Conservation (phyloP, 1,140 invertebrate species). For the Drosophila oshimai region DNA sequence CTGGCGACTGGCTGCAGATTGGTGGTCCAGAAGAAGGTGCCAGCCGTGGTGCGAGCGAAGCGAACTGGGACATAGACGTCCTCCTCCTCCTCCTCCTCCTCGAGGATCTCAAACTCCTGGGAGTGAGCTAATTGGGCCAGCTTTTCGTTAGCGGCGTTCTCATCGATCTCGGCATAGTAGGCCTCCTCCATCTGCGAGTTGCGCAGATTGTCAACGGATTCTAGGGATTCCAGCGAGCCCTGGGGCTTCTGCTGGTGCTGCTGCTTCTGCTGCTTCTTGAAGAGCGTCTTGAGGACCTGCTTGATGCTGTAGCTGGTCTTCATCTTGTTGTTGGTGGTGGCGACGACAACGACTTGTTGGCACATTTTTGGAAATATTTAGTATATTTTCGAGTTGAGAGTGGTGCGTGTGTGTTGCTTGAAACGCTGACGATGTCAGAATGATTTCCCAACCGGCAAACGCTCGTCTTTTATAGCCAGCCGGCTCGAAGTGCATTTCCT, state of each 20-base stretch:
- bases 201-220: conserved; percentile 76
- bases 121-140: conserved; percentile 82
- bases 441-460: conserved; percentile 68
- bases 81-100: conserved; percentile 48
- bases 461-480: conserved; percentile 71
- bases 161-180: conserved; percentile 84
- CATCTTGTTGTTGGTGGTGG: conserved; percentile 69
- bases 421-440: conserved; percentile 78
- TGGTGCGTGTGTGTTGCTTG: conserved; percentile 58
- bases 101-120: conserved; percentile 83
- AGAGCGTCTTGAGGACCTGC: conserved; percentile 83
- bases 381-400: conserved; percentile 15
- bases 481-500: conserved; percentile 74
- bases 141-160: conserved; percentile 87
- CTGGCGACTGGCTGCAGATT: conserved; percentile 80
- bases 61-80: conserved; percentile 83
- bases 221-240: conserved; percentile 69
- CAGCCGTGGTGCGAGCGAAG: conserved; percentile 84
- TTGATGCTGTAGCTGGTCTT: conserved; percentile 84
- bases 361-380: conserved; percentile 67
- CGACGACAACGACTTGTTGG: conserved; percentile 63
- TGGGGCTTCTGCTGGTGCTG: conserved; percentile 39
- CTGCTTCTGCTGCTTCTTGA: conserved; percentile 77
- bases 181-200: conserved; percentile 76
- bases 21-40: conserved; percentile 85